phyloP scores from a whole-genome alignment of 2,888 invertebrate species.

The Colostygia pectinataria region DNA sequence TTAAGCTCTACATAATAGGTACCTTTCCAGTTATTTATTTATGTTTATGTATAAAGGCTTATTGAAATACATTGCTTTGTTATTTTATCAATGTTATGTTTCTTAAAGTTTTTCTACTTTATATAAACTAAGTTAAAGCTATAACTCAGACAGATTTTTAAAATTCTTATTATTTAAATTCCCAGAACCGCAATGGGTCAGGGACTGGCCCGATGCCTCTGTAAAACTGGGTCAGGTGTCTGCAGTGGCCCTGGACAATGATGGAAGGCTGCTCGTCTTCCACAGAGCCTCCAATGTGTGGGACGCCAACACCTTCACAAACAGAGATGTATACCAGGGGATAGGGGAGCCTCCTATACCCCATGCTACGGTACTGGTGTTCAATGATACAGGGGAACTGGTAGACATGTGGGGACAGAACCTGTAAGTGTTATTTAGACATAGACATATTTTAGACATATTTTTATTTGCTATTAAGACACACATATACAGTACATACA shows the following conservation, averaged over 20 bases:
- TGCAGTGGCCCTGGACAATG: slow-evolving; percentile 89
- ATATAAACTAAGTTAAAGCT: too few species aligned
- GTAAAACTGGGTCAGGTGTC: slow-evolving; percentile 88
- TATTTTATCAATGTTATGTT: too few species aligned
- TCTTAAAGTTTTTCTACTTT: too few species aligned
- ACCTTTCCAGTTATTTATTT: background rate
- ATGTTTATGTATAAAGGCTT: too few species aligned
- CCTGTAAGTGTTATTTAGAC: too few species aligned
- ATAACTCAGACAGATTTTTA: background rate
- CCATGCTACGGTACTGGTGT: slow-evolving; percentile 84
- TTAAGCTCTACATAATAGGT: background rate
- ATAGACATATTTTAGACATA: too few species aligned
- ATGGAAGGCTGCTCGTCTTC: slow-evolving; percentile 90
- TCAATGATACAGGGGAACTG: slow-evolving; percentile 84
- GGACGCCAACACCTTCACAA: slow-evolving; percentile 83
- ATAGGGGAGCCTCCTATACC: slow-evolving; percentile 83
- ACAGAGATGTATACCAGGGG: slow-evolving; percentile 79
- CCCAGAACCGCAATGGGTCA: slow-evolving; percentile 80
- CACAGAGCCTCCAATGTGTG: slow-evolving; percentile 89
- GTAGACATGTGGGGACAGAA: slow-evolving; percentile 87
- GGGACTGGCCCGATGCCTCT: slow-evolving; percentile 80
- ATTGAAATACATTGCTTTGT: too few species aligned
- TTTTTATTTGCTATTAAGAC: too few species aligned
- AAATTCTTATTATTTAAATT: slow-evolving; percentile 1
- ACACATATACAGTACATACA: too few species aligned